Conservation (phyloP, 2,113 vertebrate genomes). For the Heptranchias perlo region DNA sequence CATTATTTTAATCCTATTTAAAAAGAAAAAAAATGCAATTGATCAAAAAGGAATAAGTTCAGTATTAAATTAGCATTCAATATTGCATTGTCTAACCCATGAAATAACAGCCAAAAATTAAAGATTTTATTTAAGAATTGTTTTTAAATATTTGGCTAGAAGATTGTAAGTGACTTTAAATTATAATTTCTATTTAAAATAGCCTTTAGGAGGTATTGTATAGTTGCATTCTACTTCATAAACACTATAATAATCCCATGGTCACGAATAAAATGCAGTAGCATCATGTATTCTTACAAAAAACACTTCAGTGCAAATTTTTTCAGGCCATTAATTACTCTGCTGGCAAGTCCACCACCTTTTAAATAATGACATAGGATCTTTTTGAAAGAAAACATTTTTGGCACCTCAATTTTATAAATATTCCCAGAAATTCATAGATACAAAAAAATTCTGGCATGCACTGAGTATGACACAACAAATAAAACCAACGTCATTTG, state of each 20-base stretch:
- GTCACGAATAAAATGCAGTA: neutral
- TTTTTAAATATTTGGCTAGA: neutral
- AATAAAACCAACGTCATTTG: neutral
- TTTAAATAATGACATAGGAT: neutral
- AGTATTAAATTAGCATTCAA: constrained; percentile 25
- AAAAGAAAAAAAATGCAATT: constrained; percentile 35
- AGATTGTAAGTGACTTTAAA: neutral
- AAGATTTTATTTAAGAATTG: neutral
- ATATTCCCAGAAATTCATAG: neutral
- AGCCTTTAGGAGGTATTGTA: neutral
- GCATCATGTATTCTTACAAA: neutral
- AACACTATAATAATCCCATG: neutral
- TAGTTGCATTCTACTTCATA: neutral
- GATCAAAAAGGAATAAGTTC: neutral
- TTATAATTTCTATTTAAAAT: neutral
- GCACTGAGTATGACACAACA: neutral
- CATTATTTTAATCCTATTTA: constrained; percentile 88
- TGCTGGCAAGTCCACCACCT: neutral
- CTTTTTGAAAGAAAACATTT: neutral
- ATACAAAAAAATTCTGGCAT: neutral
- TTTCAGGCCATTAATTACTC: neutral
- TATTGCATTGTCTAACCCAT: neutral
- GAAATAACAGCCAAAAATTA: neutral
- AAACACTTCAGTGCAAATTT: neutral
- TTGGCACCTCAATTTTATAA: neutral